Evolutionary conservation across 2,113 vertebrate genomes (phyloP), one percentile per base, ranked within the genome.

Genomic region (Pelecanoides urinatrix): DNA sequence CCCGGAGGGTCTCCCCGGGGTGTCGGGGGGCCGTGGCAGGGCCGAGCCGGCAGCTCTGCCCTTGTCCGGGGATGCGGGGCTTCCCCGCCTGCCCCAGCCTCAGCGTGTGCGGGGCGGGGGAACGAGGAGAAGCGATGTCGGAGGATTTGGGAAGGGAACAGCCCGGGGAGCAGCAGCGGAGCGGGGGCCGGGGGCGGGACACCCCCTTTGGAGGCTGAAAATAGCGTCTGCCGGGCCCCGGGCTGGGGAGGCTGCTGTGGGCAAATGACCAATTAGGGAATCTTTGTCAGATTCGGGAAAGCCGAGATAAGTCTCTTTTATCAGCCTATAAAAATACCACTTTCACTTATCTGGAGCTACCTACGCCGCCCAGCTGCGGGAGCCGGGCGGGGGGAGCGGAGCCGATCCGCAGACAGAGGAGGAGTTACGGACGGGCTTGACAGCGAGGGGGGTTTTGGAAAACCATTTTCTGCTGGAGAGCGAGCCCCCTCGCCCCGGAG

Each of bases 311-410:
- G 96, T 92, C 13, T 49, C 67, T 91, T 96, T 98, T 98, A 98
- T 98, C 98, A 97, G 97, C 94, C 92, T 98, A 97, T 98, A 98
- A 98, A 98, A 98, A 98, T 97, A 96, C 98, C 96, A 96, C 98
- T 97, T 98, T 98, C 97, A 96, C 97, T 98, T 97, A 97, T 98
- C 97, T 95, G 85, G 72, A 88, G 90, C 90, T 96, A 93, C 86
- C 95, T 96, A 95, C 63, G 81, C 95, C 67, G 50, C 79, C 77
- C 96, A 92, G 96, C 97, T 96, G 97, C 95, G 85, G 90, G 83
- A 92, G 94, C 84, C 14, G 34, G 74, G 77, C 11, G 70, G 80
- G 70, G 87, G 94, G 32, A 90, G 67, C 55, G 66, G 95, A 40
- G 81, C 87, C 34, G 66, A 84, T 52, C 29, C 17, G 36, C 88